Evolutionary conservation across 1,140 invertebrate genomes (phyloP).

Genomic region (Cotesia glomerata): DNA sequence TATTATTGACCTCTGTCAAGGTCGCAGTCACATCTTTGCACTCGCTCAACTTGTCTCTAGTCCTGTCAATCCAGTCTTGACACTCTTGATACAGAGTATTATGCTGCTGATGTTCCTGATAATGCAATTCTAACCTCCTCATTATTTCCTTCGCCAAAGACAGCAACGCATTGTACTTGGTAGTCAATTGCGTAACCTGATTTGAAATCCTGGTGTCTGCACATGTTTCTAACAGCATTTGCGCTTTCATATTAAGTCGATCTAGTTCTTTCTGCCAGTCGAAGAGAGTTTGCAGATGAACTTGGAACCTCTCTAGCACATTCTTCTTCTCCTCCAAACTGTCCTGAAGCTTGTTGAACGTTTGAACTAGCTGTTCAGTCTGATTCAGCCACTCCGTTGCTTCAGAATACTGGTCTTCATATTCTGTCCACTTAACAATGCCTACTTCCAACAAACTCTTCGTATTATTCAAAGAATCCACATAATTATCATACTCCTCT

Average conservation of each 20-base stretch:
- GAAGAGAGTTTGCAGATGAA: conserved; percentile 87
- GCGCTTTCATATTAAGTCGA: conserved; percentile 88
- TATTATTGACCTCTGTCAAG: conserved; percentile 80
- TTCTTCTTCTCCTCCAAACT: conserved; percentile 88
- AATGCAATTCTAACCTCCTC: conserved; percentile 86
- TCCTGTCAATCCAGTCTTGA: conserved; percentile 88
- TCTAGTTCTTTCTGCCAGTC: conserved; percentile 94
- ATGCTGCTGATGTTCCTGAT: conserved; percentile 91
- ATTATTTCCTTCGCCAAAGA: conserved; percentile 93
- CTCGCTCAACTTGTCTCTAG: conserved; percentile 80
- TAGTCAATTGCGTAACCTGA: conserved; percentile 90
- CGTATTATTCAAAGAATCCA: conserved; percentile 78
- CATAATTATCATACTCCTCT: conserved; percentile 85
- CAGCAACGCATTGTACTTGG: conserved; percentile 91
- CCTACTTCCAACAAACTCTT: conserved; percentile 86
- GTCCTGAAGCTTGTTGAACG: conserved; percentile 89
- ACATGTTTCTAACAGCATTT: conserved; percentile 88
- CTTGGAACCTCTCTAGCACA: conserved; percentile 88
- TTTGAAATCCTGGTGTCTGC: conserved; percentile 93
- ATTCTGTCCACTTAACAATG: conserved; percentile 94
- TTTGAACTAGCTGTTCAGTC: conserved; percentile 85
- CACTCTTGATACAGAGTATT: conserved; percentile 89
- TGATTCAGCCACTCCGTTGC: conserved; percentile 87
- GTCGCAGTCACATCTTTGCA: conserved; percentile 79
- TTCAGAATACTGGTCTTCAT: conserved; percentile 91